Base-by-base conservation (phyloP, 2,797 vertebrate species). In the Acanthornis magna region DNA sequence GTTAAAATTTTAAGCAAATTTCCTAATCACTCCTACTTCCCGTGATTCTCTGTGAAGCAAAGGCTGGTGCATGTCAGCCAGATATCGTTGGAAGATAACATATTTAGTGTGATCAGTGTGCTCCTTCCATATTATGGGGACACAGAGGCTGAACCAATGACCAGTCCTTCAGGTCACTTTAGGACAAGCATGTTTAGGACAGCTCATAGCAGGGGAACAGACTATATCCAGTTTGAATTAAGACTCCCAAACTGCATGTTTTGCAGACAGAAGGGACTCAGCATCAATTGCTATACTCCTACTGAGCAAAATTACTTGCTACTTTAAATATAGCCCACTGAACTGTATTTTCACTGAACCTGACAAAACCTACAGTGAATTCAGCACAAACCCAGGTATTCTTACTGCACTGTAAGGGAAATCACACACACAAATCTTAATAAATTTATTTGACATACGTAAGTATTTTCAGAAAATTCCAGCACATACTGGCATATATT, bases 281-380 rank as follows among this genome's bases (percentile, higher is more conserved):
- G 85, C 82, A 92, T 92, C 93, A 85, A 67, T 85, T 78, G 72
- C 54, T 91, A 57, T 19, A 45, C 34, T 89, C 89, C 91, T 81
- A 91, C 88, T 72, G 88, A 93, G 91, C 7, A 91, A 92, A 92
- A 95, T 95, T 79, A 88, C 68, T 95, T 78, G 65, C 34, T 91
- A 78, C 62, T 91, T 72, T 88, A 92, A 96, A 95, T 93, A 85
- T 72, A 92, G 73, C 58, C 66, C 79, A 91, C 38, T 79, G 58
- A 88, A 85, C 10, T 53, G n/a, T n/a, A 65, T 68, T 89, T 93
- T 86, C 62, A 85, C 55, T 84, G 60, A 84, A 61, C n/a, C 51
- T 92, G 66, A 87, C 40, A 77, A 80, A 94, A 65, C 2, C 29
- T 40, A 68, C 61, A 62, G 58, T 45, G 43, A 92, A 78, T 82